Base-by-base conservation (phyloP, 2,888 invertebrate species). In the Tetropium fuscum region DNA sequence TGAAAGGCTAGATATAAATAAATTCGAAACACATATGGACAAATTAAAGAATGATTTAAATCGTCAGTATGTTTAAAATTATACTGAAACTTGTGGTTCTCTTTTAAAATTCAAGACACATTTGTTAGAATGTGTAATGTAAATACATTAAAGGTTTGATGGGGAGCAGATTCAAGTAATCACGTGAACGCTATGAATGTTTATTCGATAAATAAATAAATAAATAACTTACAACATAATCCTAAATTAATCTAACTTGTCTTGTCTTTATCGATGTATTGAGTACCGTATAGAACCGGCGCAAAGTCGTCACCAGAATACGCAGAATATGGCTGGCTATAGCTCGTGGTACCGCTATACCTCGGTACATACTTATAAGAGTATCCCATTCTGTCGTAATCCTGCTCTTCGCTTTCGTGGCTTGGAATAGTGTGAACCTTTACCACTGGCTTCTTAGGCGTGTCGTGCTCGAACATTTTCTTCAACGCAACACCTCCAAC, bases 401-500 rank as follows among this genome's bases (percentile, higher is more conserved):
- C 78, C 47, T 81, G 79, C 7, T 78, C 77, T 10, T 77, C 74
- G 22, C 69, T 68, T 16, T 74, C 70, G 16, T 74, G 67, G 25
- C 61, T 34, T 1, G 66, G 64, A 40, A 80, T 66, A 64, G 90
- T 87, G 73, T 89, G 89, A 47, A 90, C 89, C 79, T 89, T 89
- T 82, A 89, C 87, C 66, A 87, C 86, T 76, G 88, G 87, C 63
- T 87, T 87, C 66, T 87, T 86, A 76, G 88, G 87, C 63, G 87
- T 87, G 62, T 86, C 86, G 60, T 87, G 84, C 61, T 89, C 87
- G 82, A 90, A 90, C 66, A 91, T 83, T 78, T 90, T 90, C 83
- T 90, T 90, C 69, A 90, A 80, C 15, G 80, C 90, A 70, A 90
- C 88, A 58, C 90, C 88, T 53, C 89, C 87, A 61, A 90, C 88